Base-by-base conservation (phyloP, 2,888 invertebrate genomes). In the Criorhina ranunculi region DNA sequence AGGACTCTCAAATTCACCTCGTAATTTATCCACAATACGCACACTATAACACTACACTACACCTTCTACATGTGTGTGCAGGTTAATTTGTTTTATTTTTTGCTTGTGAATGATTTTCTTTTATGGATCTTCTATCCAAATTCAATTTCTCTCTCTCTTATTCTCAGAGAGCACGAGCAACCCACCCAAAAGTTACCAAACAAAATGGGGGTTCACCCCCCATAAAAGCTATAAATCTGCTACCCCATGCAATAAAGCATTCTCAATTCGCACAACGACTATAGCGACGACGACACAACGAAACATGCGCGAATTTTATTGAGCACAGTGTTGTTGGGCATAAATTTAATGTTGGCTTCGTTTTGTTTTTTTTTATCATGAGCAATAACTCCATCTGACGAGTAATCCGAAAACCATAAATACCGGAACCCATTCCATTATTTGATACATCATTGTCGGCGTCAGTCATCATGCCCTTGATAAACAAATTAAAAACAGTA, bases 301-400 rank as follows among this genome's bases (percentile, higher is more conserved):
- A 85, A 85, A 85, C 85, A 85, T 85, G 85, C 85, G 85, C 85
- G 85, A 85, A 76, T 85, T 85, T 85, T 79, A 85, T 79, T 79
- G 51, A 85, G 83, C 79, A 72, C 73, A 72, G 69, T 57, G 67
- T 69, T 57, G 67, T 69, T 15, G 35, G 51, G 53, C 60, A 85
- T 85, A 79, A 79, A 85, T 79, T 70, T 29, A 31, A 12, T 53
- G 17, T 46, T 46, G 17, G 15, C 9, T 40, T 59, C 49, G 35
- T 19, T 62, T 44, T 57, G 62, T 59, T 76, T 62, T 62, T 35
- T 49, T 24, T 46, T 53, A 46, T 64, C 33, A 44, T 64, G 57
- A 53, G 49, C 67, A 53, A 80, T 72, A 79, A 81, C 86, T 86
- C 86, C 86, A 86, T 86, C 86, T 86, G 81, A 31, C 76, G 86